phyloP scores from a whole-genome alignment of 2,888 invertebrate genomes.

The Charanyca ferruginea region DNA sequence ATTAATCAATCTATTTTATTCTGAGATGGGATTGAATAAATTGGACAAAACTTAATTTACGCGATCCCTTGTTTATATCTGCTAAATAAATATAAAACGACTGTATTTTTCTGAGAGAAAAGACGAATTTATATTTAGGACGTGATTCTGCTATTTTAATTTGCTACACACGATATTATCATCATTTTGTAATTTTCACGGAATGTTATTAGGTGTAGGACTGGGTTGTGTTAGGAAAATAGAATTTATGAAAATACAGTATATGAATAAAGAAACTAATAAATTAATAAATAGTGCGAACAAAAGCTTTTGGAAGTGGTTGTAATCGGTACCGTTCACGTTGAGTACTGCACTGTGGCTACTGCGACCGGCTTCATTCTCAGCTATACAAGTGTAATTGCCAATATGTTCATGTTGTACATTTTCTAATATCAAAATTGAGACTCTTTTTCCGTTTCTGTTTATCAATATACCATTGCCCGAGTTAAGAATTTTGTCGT shows the following conservation, averaged over 20 bases:
- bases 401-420: constrained; percentile 92
- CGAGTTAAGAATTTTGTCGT: constrained; percentile 88
- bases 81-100: not conserved
- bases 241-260: constrained; percentile 50
- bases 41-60: not conserved
- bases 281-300: constrained; percentile 72
- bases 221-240: constrained; percentile 42
- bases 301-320: constrained; percentile 62
- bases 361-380: constrained; percentile 92
- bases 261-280: constrained; percentile 59
- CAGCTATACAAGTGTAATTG: constrained; percentile 92
- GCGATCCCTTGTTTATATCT: too few species aligned
- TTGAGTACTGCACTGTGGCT: constrained; percentile 92
- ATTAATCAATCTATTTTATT: not conserved
- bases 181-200: not conserved
- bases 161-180: constrained; percentile 38
- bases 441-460: constrained; percentile 92
- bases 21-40: not conserved
- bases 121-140: not conserved
- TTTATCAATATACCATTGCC: constrained; percentile 91
- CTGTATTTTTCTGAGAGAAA: not conserved
- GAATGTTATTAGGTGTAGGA: constrained; percentile 17
- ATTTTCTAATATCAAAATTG: constrained; percentile 93
- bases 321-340: constrained; percentile 92
- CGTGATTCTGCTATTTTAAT: constrained; percentile 23